phyloP scores from a whole-genome alignment of 2,113 vertebrate genomes.

The Nothocercus julius region DNA sequence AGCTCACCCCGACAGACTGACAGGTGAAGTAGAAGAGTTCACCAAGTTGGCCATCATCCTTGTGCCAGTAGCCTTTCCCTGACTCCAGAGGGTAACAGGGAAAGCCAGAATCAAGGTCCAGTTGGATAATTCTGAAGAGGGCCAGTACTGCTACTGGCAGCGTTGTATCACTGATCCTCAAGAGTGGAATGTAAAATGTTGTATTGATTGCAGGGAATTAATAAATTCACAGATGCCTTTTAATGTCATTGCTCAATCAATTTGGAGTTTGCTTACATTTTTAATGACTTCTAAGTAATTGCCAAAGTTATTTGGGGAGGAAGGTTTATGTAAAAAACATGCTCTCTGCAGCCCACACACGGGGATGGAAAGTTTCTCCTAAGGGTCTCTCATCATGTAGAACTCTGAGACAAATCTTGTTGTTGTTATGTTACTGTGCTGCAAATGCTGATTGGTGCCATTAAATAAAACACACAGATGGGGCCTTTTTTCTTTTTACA shows the following conservation, averaged over 20 bases:
- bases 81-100: background rate
- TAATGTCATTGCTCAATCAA: background rate
- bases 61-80: background rate
- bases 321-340: background rate
- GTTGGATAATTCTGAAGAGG: background rate
- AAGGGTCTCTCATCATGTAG: background rate
- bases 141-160: background rate
- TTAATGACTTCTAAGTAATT: background rate
- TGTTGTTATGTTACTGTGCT: background rate
- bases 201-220: rapidly evolving
- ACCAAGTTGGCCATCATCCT: background rate
- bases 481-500: background rate
- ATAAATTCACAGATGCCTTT: background rate
- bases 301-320: background rate
- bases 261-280: background rate
- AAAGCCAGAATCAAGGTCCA: background rate
- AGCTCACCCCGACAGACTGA: background rate
- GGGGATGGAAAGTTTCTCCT: background rate
- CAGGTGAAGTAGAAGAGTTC: background rate
- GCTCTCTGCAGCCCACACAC: background rate
- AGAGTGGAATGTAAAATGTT: rapidly evolving
- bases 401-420: background rate
- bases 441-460: background rate
- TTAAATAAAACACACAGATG: background rate
- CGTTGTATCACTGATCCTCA: rapidly evolving